Conservation (phyloP, 1,140 invertebrate genomes). For the Drosophila prosaltans region DNA sequence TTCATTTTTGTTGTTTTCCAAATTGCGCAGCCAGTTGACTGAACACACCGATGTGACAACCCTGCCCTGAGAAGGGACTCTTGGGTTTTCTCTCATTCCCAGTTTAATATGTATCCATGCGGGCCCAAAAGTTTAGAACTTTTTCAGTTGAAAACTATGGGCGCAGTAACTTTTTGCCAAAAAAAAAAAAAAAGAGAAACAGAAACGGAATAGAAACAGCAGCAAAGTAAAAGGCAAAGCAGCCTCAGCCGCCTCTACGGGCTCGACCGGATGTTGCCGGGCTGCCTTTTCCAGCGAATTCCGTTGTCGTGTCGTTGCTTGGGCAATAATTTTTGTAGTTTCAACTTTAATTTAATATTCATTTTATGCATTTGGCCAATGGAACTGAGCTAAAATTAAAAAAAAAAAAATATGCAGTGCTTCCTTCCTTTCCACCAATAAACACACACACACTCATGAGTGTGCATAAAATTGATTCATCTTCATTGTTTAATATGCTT, state of each 20-base stretch:
- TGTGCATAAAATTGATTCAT: conserved; percentile 79
- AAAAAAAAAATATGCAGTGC: conserved; percentile 52
- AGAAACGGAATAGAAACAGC: neutral
- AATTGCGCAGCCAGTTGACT: conserved; percentile 63
- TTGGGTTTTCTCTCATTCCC: neutral
- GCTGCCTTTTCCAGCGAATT: conserved; percentile 71
- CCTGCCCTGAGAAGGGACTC: conserved; percentile 37
- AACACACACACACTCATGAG: conserved; percentile 24
- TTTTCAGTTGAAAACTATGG: conserved; percentile 34
- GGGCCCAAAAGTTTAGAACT: conserved; percentile 42
- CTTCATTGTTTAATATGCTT: conserved; percentile 80
- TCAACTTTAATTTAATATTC: conserved; percentile 81
- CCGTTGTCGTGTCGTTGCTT: conserved; percentile 57
- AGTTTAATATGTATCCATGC: conserved; percentile 33
- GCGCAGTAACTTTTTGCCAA: conserved; percentile 54
- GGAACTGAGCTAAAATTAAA: conserved; percentile 52
- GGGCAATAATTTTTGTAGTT: conserved; percentile 60
- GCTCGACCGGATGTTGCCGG: conserved; percentile 61
- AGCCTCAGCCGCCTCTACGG: conserved; percentile 10
- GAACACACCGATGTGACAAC: conserved; percentile 51
- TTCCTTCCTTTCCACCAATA: conserved; percentile 53
- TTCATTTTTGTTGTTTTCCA: conserved; percentile 31
- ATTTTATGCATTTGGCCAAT: conserved; percentile 78
- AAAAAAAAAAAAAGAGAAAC: conserved; percentile 28
- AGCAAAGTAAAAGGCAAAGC: no score